Percentiles rank a stretch among this genome's conserved stretches.
Conservation (phyloP, 1,140 invertebrate genomes). For the Cheumatopsyche charites region DNA sequence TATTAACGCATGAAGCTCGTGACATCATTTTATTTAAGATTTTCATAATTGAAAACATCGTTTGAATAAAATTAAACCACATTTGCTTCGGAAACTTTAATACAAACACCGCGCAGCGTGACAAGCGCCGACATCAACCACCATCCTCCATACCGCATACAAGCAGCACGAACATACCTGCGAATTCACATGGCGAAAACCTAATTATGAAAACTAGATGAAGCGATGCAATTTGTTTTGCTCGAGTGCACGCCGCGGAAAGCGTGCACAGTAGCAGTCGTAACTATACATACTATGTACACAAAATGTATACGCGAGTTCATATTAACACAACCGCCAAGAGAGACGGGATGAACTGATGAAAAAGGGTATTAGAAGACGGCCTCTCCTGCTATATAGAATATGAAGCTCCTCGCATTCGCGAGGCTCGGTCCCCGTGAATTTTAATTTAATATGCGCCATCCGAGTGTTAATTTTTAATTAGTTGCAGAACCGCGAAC, state of each 20-base stretch:
- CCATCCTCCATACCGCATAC: no score
- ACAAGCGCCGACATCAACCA: no score
- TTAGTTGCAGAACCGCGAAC: constrained; percentile 3
- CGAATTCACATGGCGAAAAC: constrained; percentile 17
- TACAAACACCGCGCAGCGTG: no score
- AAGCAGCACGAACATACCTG: no score
- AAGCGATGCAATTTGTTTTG: constrained; percentile 12
- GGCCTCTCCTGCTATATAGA: not conserved
- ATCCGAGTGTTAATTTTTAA: constrained; percentile 9
- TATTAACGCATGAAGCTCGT: no score
- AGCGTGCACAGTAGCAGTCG: not conserved
- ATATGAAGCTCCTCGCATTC: not conserved
- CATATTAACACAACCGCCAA: not conserved
- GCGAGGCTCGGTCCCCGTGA: not conserved
- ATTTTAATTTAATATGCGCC: not conserved
- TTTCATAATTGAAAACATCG: no score
- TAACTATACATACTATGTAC: not conserved
- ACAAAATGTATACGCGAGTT: not conserved
- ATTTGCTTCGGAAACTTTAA: no score
- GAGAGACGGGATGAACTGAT: not conserved
- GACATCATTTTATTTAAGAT: no score
- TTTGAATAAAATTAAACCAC: no score
- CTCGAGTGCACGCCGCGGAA: not conserved
- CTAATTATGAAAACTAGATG: constrained; percentile 25
- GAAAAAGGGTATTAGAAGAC: not conserved